Percentiles rank a stretch among this genome's conserved stretches.
phyloP scores from a whole-genome alignment of 2,797 vertebrate species.

The Enteromius argenteus region DNA sequence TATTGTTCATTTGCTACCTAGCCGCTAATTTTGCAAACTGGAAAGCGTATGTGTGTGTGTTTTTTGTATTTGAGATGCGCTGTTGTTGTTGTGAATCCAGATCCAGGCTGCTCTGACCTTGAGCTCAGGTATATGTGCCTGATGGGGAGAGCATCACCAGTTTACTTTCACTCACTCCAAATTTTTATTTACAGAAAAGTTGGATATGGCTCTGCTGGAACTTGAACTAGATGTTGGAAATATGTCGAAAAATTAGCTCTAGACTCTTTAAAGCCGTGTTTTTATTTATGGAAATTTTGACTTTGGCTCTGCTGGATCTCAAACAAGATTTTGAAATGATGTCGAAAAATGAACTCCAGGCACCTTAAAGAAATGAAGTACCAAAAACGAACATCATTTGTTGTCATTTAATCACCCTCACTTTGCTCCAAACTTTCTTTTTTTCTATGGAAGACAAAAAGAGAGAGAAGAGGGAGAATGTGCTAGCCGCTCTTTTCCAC shows the following conservation, averaged over 20 bases:
- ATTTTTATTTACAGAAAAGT: conserved; percentile 21
- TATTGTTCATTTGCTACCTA: conserved; percentile 70
- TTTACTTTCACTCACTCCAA: conserved; percentile 29
- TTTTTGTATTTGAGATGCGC: conserved; percentile 43
- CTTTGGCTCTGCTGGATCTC: not conserved
- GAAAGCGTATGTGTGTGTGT: conserved; percentile 17
- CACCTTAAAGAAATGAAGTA: not conserved
- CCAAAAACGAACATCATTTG: not conserved
- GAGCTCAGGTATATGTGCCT: conserved; percentile 52
- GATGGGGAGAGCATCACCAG: conserved; percentile 35
- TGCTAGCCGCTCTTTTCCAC: not conserved
- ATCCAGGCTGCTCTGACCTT: conserved; percentile 57
- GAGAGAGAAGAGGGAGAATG: not conserved
- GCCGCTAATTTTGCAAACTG: conserved; percentile 56
- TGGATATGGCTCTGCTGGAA: conserved; percentile 11
- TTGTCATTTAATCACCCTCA: not conserved
- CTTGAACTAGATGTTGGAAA: conserved; percentile 23
- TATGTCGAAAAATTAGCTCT: conserved; percentile 20
- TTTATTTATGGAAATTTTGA: conserved; percentile 16
- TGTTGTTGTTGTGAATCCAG: conserved; percentile 41
- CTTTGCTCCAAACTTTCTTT: not conserved
- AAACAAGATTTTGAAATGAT: conserved; percentile 5
- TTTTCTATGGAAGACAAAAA: not conserved
- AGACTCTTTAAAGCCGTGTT: not conserved
- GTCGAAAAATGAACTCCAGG: conserved; percentile 29